Evolutionary conservation across 2,797 vertebrate genomes (phyloP), one percentile per base, ranked within the genome.

Genomic region (Rallus crepitans): DNA sequence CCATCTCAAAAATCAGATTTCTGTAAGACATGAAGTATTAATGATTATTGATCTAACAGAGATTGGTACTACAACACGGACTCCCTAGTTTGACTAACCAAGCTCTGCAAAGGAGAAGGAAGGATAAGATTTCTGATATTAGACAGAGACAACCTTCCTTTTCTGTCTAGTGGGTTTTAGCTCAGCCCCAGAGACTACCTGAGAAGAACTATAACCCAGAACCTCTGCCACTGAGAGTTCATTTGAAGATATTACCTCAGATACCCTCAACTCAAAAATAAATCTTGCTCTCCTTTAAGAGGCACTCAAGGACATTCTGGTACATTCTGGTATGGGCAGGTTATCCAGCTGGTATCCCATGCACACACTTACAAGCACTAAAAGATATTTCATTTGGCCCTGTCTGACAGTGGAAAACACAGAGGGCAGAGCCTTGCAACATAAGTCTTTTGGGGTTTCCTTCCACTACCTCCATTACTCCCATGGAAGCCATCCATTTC

Each of bases 201-300:
- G 1, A 80, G n/a, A 64, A 60, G 16, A 35, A n/a, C 6, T 1
- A 30, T 3, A 59, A 18, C n/a, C 5, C 35, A 40, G 2, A 14
- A 75, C 18, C 7, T 73, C n/a, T 68, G 37, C 31, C 7, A 35
- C 7, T 53, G 33, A 57, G 21, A 50, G 13, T 9, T 77, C 5
- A 4, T 75, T 33, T 71, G 59, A 77, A 72, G 39, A 14, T 15
- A 56, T 2, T 66, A 31, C 10, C 15, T 42, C 37, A 1, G 2
- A 73, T 87, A 11, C 12, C 4, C 4, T 77, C 7, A 86, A 53
- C 71, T 56, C 15, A 15, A 1, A 52, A 39, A 37, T 28, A 60
- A 60, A 52, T 50, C 23, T 90, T 5, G 0, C 6, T 11, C 12
- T 4, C 0, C 10, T 12, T 57, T 48, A 12, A 23, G 27, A 6